Conservation (phyloP, 2,888 invertebrate genomes). For the Synergus japonicus region DNA sequence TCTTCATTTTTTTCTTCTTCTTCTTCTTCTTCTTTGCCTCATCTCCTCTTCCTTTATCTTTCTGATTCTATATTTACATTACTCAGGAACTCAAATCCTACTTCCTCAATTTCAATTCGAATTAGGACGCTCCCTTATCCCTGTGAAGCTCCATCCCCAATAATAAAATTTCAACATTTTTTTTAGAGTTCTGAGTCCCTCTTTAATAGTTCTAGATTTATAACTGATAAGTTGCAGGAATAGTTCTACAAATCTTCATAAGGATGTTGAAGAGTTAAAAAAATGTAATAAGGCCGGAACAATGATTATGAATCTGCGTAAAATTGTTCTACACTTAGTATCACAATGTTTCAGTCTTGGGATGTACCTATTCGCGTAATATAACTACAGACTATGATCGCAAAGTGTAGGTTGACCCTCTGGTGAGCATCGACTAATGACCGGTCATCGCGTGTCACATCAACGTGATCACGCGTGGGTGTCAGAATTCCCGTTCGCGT, state of each 20-base stretch:
- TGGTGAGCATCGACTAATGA: slow-evolving; percentile 63
- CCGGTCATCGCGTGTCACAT: slow-evolving; percentile 66
- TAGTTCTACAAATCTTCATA: too few species aligned
- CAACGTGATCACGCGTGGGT: slow-evolving; percentile 44
- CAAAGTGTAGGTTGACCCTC: slow-evolving; percentile 34
- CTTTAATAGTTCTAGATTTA: too few species aligned
- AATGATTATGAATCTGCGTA: background rate
- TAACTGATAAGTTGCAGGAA: too few species aligned
- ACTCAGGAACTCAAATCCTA: too few species aligned
- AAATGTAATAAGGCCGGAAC: too few species aligned
- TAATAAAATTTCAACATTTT: too few species aligned
- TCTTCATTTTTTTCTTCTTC: background rate
- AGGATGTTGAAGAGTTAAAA: too few species aligned
- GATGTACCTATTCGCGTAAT: background rate
- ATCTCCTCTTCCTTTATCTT: too few species aligned
- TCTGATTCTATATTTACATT: too few species aligned
- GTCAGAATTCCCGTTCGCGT: slow-evolving; percentile 44
- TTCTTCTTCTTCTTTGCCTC: background rate
- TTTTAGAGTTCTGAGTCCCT: too few species aligned
- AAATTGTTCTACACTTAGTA: slow-evolving; percentile 12
- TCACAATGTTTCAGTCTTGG: background rate
- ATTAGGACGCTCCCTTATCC: too few species aligned
- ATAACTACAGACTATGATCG: background rate
- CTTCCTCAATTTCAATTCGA: background rate
- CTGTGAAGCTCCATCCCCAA: too few species aligned